These are phyloP conservation scores for Noctilio leporinus DNA, from an alignment of 2,113 vertebrate species.

Conservation along the genomic window DNA sequence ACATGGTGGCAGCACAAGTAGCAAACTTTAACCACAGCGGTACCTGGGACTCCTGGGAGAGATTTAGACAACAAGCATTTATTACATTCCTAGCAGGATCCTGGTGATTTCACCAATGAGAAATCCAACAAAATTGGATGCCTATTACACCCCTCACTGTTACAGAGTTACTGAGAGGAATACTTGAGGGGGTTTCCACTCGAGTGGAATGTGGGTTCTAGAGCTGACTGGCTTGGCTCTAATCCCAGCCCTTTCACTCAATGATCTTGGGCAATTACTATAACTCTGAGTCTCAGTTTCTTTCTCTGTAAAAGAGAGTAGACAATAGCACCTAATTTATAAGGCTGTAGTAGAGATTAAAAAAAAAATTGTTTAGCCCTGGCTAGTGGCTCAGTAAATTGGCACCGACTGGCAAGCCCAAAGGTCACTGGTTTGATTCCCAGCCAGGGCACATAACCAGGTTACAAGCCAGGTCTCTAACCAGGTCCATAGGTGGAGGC, in stretches of 20 bases:
- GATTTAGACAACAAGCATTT: background rate
- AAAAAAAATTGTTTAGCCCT: too few relatives aligned
- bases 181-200: background rate
- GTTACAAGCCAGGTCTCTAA: too few relatives aligned
- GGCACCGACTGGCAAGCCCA: too few relatives aligned
- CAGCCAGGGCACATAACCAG: too few relatives aligned
- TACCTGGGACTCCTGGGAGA: background rate
- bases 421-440: too few relatives aligned
- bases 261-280: background rate
- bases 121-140: background rate
- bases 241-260: background rate
- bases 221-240: background rate
- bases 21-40: background rate
- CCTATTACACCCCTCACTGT: background rate
- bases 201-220: background rate
- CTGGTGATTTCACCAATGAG: background rate
- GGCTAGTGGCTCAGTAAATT: too few relatives aligned
- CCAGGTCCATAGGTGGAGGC: too few relatives aligned
- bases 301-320: background rate
- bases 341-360: background rate
- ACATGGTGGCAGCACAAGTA: background rate
- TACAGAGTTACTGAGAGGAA: background rate
- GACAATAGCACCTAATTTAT: background rate
- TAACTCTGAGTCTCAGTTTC: background rate
- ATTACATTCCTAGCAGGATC: background rate